A percentile compares a stretch with the other conserved stretches of the same genome.
These are phyloP conservation scores for Ictalurus furcatus DNA, from an alignment of 2,113 vertebrate genomes.

Conservation along the genomic window DNA sequence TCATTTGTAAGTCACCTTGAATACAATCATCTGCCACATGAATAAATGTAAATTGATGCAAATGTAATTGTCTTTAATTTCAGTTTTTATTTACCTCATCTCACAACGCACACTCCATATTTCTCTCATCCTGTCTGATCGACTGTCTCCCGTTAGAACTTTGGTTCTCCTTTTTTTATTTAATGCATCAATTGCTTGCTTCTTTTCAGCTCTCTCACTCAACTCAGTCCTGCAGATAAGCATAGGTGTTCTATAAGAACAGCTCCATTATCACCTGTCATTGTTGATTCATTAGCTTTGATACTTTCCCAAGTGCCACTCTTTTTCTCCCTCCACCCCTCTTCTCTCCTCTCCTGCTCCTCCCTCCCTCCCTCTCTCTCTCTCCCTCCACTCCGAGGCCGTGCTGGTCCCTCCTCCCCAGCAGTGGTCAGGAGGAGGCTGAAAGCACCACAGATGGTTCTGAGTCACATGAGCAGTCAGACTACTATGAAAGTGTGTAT, in stretches of 20 bases:
- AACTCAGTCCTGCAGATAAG: neutral
- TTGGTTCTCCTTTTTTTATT: neutral
- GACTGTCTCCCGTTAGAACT: neutral
- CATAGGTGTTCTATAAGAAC: slow-evolving; percentile 33
- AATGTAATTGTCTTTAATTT: neutral
- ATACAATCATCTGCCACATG: neutral
- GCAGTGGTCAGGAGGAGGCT: slow-evolving; percentile 75
- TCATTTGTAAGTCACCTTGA: neutral
- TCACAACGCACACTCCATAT: neutral
- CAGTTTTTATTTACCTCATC: neutral
- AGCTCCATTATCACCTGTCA: slow-evolving; percentile 62
- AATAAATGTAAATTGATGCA: neutral
- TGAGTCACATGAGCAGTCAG: slow-evolving; percentile 70
- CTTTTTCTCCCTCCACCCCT: slow-evolving; percentile 4
- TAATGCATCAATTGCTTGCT: neutral
- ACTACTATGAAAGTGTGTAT: slow-evolving; percentile 65
- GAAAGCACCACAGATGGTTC: slow-evolving; percentile 79
- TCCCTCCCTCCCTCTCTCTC: slow-evolving; percentile 34
- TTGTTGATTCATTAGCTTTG: slow-evolving; percentile 76
- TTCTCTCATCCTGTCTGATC: neutral
- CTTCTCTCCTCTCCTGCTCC: slow-evolving; percentile 43
- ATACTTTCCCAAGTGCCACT: slow-evolving; percentile 11
- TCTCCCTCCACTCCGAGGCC: slow-evolving; percentile 59
- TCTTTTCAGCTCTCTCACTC: neutral
- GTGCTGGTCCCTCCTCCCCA: slow-evolving; percentile 79